Evolutionary conservation across 2,888 invertebrate species (phyloP).

Genomic region (Nematopogon swammerdamellus): DNA sequence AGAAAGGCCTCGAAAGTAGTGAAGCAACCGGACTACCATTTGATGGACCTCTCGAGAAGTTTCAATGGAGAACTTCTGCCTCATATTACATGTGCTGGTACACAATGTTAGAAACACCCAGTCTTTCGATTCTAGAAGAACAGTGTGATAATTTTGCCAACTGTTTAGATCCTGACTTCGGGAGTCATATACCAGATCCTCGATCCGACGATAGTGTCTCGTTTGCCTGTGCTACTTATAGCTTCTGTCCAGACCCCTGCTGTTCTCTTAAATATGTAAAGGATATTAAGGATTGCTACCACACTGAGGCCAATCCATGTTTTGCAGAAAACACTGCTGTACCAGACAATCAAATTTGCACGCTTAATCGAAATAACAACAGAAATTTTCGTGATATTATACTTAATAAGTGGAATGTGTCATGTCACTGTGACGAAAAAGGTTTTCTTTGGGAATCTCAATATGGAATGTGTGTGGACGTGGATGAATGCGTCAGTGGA

Average conservation of each 20-base stretch:
- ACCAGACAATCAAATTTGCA: constrained; percentile 17
- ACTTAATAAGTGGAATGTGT: constrained; percentile 59
- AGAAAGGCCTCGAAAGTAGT: constrained; percentile 33
- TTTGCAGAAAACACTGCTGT: constrained; percentile 24
- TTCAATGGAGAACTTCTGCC: constrained; percentile 60
- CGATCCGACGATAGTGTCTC: constrained; percentile 51
- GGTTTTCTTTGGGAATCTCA: constrained; percentile 58
- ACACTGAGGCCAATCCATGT: constrained; percentile 49
- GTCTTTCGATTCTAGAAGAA: constrained; percentile 50
- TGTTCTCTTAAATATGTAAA: constrained; percentile 49
- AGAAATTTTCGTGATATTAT: constrained; percentile 42
- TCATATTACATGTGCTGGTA: constrained; percentile 69
- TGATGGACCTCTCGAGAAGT: constrained; percentile 54
- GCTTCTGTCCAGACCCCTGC: constrained; percentile 66
- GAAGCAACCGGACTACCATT: constrained; percentile 47
- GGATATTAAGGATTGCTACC: constrained; percentile 34
- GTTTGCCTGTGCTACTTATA: constrained; percentile 60
- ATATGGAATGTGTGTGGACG: constrained; percentile 61
- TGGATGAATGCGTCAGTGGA: constrained; percentile 53
- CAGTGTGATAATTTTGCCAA: constrained; percentile 61
- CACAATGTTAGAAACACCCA: constrained; percentile 52
- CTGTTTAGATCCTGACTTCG: constrained; percentile 42
- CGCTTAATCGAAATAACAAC: constrained; percentile 31
- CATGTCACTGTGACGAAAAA: constrained; percentile 46
- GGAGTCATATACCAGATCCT: constrained; percentile 46